Percentiles rank a stretch among this genome's conserved stretches.
phyloP scores from a whole-genome alignment of 2,113 vertebrate genomes.

The Vicugna pacos region DNA sequence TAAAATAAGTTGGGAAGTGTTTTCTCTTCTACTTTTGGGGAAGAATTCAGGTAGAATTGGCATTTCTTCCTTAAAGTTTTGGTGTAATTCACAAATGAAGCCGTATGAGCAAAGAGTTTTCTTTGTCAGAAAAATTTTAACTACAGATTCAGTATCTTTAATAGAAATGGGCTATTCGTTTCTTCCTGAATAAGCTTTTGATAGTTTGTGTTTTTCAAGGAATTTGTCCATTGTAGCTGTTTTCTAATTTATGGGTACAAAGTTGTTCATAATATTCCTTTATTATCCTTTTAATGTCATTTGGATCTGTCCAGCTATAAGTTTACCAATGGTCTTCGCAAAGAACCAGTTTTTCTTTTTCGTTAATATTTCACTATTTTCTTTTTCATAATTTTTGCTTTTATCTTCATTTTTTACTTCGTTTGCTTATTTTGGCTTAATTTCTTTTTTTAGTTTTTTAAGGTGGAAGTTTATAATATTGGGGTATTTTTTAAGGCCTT shows the following conservation, averaged over 20 bases:
- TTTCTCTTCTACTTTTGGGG: neutral
- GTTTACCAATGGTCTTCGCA: neutral
- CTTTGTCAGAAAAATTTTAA: neutral
- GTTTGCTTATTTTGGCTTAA: neutral
- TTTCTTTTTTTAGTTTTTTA: neutral
- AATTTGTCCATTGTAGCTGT: neutral
- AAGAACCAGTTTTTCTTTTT: neutral
- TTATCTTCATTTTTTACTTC: neutral
- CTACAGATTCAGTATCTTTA: neutral
- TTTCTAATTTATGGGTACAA: neutral
- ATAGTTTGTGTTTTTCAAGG: neutral
- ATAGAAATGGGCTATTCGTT: neutral
- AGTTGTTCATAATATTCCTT: neutral
- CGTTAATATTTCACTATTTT: conserved; percentile 7
- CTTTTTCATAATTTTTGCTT: neutral
- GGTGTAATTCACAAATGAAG: neutral
- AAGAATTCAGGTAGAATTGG: neutral
- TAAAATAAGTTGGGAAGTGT: neutral
- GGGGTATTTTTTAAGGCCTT: neutral
- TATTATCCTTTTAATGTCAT: neutral
- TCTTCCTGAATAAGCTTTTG: neutral
- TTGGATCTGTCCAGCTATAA: neutral
- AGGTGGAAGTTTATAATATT: neutral
- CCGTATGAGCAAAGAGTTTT: neutral
- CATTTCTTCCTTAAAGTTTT: conserved; percentile 15